Conservation (phyloP, 2,888 invertebrate genomes). For the Dasysyrphus tricinctus region DNA sequence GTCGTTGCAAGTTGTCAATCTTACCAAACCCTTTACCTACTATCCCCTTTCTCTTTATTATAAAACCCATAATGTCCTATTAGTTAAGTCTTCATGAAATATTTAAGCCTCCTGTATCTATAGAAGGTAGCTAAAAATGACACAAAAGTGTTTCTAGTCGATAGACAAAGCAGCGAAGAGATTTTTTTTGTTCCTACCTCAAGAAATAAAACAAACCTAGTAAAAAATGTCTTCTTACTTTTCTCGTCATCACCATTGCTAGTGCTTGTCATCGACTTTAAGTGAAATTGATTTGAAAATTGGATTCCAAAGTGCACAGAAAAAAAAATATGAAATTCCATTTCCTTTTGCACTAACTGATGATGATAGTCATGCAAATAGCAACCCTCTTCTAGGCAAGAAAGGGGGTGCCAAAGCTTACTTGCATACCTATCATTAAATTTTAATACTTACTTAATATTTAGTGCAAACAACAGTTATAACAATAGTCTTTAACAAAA, state of each 20-base stretch:
- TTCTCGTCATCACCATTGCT: background rate
- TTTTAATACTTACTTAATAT: conserved; percentile 39
- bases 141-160: conserved; percentile 45
- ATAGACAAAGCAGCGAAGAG: conserved; percentile 21
- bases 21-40: background rate
- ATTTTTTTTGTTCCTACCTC: background rate
- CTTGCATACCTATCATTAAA: conserved; percentile 48
- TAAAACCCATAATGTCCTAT: conserved; percentile 32
- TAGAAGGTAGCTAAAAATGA: conserved; percentile 4
- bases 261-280: conserved; percentile 36
- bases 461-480: conserved; percentile 33
- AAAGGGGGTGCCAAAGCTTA: conserved; percentile 5
- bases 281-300: conserved; percentile 75
- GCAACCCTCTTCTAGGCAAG: background rate
- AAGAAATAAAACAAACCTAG: background rate
- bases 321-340: conserved; percentile 40
- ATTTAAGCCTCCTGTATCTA: conserved; percentile 13
- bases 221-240: background rate
- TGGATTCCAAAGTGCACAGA: conserved; percentile 40
- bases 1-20: conserved; percentile 15
- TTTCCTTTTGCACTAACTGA: conserved; percentile 54
- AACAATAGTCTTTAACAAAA: conserved; percentile 64
- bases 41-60: background rate
- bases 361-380: background rate
- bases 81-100: conserved; percentile 28